phyloP scores from a whole-genome alignment of 1,140 invertebrate species.

The Tachypleus tridentatus region DNA sequence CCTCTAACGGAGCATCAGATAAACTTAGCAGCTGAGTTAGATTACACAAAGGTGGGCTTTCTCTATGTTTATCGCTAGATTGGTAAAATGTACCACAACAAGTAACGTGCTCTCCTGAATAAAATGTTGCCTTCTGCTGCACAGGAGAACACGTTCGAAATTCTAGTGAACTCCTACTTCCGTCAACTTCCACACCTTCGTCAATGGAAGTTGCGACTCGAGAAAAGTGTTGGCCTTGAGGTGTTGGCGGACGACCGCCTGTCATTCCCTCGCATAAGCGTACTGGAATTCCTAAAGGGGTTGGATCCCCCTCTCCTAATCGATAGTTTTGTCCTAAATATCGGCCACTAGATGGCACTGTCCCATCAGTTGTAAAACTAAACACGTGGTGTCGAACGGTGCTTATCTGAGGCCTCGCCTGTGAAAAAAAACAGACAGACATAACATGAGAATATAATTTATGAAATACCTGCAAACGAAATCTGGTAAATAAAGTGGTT shows the following conservation, averaged over 20 bases:
- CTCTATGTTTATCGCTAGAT: slow-evolving; percentile 3
- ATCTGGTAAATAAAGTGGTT: too few species aligned
- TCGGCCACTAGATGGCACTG: too few species aligned
- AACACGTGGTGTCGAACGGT: too few species aligned
- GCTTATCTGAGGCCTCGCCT: too few species aligned
- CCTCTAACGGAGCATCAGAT: slow-evolving; percentile 24
- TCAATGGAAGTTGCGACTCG: slow-evolving; percentile 34
- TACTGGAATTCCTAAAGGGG: too few species aligned
- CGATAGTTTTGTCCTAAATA: too few species aligned
- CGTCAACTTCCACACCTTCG: slow-evolving; percentile 38
- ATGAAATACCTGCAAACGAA: too few species aligned
- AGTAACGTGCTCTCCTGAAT: slow-evolving; percentile 1
- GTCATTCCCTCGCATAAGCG: too few species aligned
- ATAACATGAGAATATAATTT: too few species aligned
- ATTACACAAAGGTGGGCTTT: slow-evolving; percentile 9
- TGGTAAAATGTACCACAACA: neutral
- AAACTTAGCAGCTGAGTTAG: slow-evolving; percentile 18
- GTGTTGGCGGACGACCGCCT: neutral
- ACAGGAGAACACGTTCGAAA: neutral
- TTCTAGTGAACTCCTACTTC: neutral
- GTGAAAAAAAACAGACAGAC: too few species aligned
- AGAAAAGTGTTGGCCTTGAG: neutral
- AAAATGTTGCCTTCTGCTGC: neutral
- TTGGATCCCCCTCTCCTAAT: too few species aligned
- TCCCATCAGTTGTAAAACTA: too few species aligned